Conservation (phyloP, 2,113 vertebrate genomes). For the Ciconia stormi region DNA sequence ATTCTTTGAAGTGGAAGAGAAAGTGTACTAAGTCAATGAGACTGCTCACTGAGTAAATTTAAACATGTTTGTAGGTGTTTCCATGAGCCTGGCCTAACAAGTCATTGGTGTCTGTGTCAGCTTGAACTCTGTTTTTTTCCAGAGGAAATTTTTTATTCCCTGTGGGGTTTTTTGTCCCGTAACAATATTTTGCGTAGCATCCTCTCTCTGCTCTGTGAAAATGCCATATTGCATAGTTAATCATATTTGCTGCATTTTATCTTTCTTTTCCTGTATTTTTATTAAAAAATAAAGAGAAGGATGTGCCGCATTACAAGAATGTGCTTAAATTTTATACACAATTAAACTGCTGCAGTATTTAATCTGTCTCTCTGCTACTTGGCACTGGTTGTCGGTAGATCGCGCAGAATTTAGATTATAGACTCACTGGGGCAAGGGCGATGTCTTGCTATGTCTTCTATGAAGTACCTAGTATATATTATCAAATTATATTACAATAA, state of each 20-base stretch:
- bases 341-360: not conserved
- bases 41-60: not conserved
- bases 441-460: not conserved
- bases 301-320: not conserved
- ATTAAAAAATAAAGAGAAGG: not conserved
- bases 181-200: not conserved
- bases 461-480: not conserved
- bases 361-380: not conserved
- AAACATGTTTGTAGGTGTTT: not conserved
- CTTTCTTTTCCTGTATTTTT: not conserved
- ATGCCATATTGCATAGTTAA: not conserved
- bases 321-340: not conserved
- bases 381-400: not conserved
- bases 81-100: not conserved
- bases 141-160: not conserved
- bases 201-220: not conserved
- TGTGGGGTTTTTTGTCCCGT: not conserved
- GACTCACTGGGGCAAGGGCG: not conserved
- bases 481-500: not conserved
- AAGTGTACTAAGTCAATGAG: not conserved
- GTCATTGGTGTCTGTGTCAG: not conserved
- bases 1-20: conserved; percentile 33
- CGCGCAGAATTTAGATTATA: not conserved
- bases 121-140: not conserved
- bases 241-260: not conserved